A percentile compares a stretch with the other conserved stretches of the same genome.
phyloP scores from a whole-genome alignment of 2,888 invertebrate species.

The Anthophora plumipes region DNA sequence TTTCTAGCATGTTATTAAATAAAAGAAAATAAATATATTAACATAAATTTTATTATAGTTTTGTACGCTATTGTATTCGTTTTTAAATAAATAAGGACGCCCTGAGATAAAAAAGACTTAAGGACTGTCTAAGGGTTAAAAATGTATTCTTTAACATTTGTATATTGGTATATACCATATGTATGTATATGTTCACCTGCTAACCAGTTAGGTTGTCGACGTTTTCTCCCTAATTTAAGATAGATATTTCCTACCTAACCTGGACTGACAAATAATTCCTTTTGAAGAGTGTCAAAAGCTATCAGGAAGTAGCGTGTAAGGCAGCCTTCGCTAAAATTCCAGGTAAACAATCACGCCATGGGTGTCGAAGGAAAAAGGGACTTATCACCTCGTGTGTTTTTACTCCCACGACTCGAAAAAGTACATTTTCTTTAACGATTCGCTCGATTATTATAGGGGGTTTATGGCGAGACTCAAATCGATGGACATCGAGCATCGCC shows the following conservation, averaged over 20 bases:
- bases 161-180: too few species aligned
- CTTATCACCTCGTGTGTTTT: slow-evolving; percentile 53
- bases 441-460: slow-evolving; percentile 70
- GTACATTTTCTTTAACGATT: slow-evolving; percentile 56
- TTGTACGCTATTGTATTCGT: too few species aligned
- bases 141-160: neutral
- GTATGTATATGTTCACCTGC: neutral
- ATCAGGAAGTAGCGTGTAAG: neutral
- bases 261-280: neutral
- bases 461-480: slow-evolving; percentile 71
- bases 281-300: slow-evolving; percentile 16
- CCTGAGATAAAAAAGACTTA: too few species aligned
- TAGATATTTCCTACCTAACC: neutral
- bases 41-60: too few species aligned
- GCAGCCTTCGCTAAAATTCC: slow-evolving; percentile 45
- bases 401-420: slow-evolving; percentile 30
- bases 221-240: too few species aligned
- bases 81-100: too few species aligned
- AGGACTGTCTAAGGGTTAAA: too few species aligned
- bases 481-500: slow-evolving; percentile 65
- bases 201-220: too few species aligned
- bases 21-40: too few species aligned
- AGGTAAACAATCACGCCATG: slow-evolving; percentile 56
- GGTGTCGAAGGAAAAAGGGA: slow-evolving; percentile 54
- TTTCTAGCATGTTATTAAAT: too few species aligned